phyloP scores from a whole-genome alignment of 2,113 vertebrate species.

The Passer domesticus region DNA sequence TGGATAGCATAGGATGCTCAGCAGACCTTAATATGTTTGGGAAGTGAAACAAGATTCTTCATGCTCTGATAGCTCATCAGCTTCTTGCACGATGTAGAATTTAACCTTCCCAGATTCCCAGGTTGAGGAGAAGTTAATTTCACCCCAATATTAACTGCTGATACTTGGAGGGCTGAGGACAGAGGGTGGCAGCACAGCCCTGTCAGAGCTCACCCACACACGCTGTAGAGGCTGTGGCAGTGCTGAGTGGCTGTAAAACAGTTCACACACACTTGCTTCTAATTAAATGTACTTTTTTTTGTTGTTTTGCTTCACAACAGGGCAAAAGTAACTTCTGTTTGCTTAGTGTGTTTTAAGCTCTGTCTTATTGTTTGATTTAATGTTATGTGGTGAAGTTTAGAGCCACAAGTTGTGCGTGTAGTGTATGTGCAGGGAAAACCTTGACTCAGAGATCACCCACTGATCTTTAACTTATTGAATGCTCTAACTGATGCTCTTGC shows the following conservation, averaged over 20 bases:
- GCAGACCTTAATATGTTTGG: neutral
- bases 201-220: neutral
- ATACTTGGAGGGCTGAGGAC: neutral
- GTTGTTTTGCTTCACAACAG: neutral
- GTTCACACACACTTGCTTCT: neutral
- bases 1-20: neutral
- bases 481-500: neutral
- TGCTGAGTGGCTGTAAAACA: neutral
- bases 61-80: neutral
- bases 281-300: neutral
- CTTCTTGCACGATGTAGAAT: neutral
- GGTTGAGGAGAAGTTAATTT: neutral
- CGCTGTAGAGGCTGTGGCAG: neutral
- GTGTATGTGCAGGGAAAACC: neutral
- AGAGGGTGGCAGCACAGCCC: conserved; percentile 70
- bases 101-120: neutral
- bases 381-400: neutral
- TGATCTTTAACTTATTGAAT: neutral
- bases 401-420: neutral
- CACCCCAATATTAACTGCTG: neutral
- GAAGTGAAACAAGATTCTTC: neutral
- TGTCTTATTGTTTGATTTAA: neutral
- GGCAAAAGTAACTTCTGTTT: neutral
- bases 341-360: neutral
- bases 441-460: neutral